Evolutionary conservation across 2,888 invertebrate species (phyloP).

Genomic region (Erebia palarica): DNA sequence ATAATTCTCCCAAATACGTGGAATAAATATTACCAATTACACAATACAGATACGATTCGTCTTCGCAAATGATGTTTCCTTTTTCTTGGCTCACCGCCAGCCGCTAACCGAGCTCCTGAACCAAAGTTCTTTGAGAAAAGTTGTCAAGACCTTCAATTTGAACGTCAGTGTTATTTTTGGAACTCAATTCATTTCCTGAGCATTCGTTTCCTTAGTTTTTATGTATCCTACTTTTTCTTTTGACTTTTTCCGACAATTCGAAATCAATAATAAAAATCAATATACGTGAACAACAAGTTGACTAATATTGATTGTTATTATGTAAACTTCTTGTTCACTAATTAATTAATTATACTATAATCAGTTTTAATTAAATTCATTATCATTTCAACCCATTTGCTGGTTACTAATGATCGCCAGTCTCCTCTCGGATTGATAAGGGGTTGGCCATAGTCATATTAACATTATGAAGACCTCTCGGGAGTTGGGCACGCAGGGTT

Average conservation of each 20-base stretch:
- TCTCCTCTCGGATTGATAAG: too few species aligned
- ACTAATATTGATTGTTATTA: too few species aligned
- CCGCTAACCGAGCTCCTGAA: slow-evolving; percentile 10
- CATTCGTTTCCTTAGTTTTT: neutral
- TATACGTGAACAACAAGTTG: too few species aligned
- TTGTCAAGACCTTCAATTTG: slow-evolving; percentile 17
- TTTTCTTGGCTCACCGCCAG: slow-evolving; percentile 16
- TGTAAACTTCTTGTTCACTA: too few species aligned
- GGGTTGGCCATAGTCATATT: too few species aligned
- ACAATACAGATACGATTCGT: neutral
- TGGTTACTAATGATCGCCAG: too few species aligned
- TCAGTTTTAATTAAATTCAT: too few species aligned
- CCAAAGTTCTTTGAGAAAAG: slow-evolving; percentile 16
- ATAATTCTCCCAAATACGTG: slow-evolving; percentile 14
- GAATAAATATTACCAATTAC: slow-evolving; percentile 12
- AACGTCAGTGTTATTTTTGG: slow-evolving; percentile 15
- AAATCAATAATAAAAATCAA: too few species aligned
- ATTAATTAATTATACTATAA: too few species aligned
- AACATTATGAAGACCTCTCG: too few species aligned
- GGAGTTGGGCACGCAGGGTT: too few species aligned
- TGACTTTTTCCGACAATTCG: neutral
- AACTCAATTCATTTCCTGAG: slow-evolving; percentile 12
- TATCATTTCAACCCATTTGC: too few species aligned
- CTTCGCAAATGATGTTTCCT: slow-evolving; percentile 3
- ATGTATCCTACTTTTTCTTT: neutral